Evolutionary conservation across 2,113 vertebrate species (phyloP).

Genomic region (Phalacrocorax pelagicus): DNA sequence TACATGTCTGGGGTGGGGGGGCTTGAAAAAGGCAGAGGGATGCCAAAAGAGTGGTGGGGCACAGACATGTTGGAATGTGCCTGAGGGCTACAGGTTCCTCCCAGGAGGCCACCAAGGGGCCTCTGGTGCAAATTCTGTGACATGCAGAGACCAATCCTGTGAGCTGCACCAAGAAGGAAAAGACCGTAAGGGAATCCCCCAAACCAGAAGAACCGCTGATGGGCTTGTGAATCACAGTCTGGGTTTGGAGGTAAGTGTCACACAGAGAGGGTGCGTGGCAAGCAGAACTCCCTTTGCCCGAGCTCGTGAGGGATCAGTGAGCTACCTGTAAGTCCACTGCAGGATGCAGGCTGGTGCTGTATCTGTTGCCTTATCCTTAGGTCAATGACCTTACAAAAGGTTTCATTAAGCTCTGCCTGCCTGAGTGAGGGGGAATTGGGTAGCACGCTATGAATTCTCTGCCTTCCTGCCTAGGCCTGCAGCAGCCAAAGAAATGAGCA

Average conservation of each 20-base stretch:
- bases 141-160: rapidly evolving
- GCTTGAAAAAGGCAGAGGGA: background rate
- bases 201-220: rapidly evolving
- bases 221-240: background rate
- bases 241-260: background rate
- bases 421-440: too few species aligned
- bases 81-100: too few species aligned
- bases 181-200: background rate
- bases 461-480: background rate
- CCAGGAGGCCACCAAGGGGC: background rate
- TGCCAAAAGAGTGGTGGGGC: background rate
- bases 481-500: background rate
- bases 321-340: background rate
- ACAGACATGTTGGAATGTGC: background rate
- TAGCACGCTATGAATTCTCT: background rate
- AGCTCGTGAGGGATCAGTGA: background rate
- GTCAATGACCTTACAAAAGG: background rate
- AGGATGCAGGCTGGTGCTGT: background rate
- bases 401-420: background rate
- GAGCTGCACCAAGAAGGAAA: background rate
- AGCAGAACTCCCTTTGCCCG: background rate
- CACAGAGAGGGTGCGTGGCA: background rate
- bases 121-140: background rate
- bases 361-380: background rate
- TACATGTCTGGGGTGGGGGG: rapidly evolving